Base-by-base conservation (phyloP, 2,888 invertebrate genomes). In the Pemphredon lugubris region DNA sequence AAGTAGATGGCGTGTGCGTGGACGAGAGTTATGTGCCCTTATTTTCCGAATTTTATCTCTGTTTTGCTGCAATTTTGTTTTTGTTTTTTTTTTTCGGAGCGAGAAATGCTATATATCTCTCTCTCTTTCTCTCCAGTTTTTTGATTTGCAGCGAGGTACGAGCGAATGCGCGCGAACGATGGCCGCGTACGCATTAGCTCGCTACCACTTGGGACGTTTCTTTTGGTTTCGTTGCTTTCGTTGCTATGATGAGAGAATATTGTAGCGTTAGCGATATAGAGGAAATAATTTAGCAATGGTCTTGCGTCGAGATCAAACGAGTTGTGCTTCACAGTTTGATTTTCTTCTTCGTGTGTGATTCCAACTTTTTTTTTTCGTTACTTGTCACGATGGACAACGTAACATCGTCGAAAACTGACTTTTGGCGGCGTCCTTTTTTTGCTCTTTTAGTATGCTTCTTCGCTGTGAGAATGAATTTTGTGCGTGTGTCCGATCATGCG, bases 401-500 rank as follows among this genome's bases (percentile, higher is more conserved):
- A 34, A 16, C 6, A 11, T 16, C 18, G 16, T 16, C 18, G 40
- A 7, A 11, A 18, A 16, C 4, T 16, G 18, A 30, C 14, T 39
- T 48, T 21, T 47, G n/a, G 21, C 39, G 13, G 37, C 42, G 47
- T 47, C 55, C 61, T 42, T 58, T 26, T 47, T 57, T 55, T 34
- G 42, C 39, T 64, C 16, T 54, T 59, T 40, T 50, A 67, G 65
- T 57, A 74, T 66, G 73, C 61, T 74, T 70, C 53, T 76, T 67
- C 66, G 58, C 67, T 75, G 79, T 73, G 59, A 60, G 75, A 77
- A 73, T 83, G 73, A 76, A 77, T 73, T 73, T 66, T 73, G 71
- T 64, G 16, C 58, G 73, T 55, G 73, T 60, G 83, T 82, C 67
- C 77, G 83, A 77, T 74, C 76, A 66, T 69, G 77, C 73, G 81